Conservation (phyloP, 2,888 invertebrate genomes). For the Pogonocherus hispidulus region DNA sequence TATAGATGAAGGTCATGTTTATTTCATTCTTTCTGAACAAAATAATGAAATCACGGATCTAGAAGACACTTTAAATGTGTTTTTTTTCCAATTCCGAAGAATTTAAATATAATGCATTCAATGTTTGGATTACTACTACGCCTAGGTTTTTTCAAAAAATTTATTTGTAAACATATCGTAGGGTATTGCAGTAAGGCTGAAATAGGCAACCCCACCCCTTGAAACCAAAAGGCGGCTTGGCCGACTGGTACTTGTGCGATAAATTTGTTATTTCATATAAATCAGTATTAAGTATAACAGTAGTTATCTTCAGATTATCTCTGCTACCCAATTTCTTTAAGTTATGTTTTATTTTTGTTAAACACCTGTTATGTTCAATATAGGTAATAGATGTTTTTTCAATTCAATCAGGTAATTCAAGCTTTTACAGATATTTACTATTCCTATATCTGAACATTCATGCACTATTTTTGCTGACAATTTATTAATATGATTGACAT, state of each 20-base stretch:
- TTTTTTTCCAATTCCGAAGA: conserved; percentile 17
- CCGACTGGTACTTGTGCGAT: conserved; percentile 27
- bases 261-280: conserved; percentile 27
- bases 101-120: conserved; percentile 25
- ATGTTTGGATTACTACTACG: conserved; percentile 22
- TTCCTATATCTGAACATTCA: conserved; percentile 9
- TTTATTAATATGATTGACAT: conserved; percentile 12
- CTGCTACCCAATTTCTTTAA: too few species aligned
- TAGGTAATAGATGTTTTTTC: too few species aligned
- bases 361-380: too few species aligned
- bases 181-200: conserved; percentile 28
- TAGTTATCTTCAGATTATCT: too few species aligned
- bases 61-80: conserved; percentile 14
- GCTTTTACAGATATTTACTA: too few species aligned
- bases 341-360: too few species aligned
- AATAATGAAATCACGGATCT: conserved; percentile 23
- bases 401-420: too few species aligned
- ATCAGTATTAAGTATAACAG: too few species aligned
- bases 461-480: conserved; percentile 16
- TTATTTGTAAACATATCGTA: conserved; percentile 33
- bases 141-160: conserved; percentile 29
- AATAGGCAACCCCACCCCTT: conserved; percentile 25
- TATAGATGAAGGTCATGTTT: too few species aligned
- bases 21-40: conserved; percentile 25
- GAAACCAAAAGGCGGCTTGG: conserved; percentile 29